Evolutionary conservation across 2,113 vertebrate species (phyloP).

Genomic region (Herpetotheres cachinnans): DNA sequence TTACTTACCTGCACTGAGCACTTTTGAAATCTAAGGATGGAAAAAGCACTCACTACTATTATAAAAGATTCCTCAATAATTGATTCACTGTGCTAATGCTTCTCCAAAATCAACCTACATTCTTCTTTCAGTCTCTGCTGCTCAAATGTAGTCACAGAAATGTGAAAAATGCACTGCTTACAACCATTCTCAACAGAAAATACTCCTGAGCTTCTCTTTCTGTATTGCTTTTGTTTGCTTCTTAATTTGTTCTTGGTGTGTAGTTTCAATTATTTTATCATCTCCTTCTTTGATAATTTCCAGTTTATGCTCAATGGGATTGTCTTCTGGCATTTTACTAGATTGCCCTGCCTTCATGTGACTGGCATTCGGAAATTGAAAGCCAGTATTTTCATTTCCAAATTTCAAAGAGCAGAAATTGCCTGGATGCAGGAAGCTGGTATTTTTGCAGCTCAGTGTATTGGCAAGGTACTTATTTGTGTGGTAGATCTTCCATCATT

Average conservation of each 20-base stretch:
- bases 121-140: background rate
- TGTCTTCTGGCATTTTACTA: background rate
- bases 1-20: background rate
- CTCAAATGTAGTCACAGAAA: background rate
- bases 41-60: background rate
- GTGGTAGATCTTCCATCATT: background rate
- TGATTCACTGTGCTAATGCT: background rate
- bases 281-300: background rate
- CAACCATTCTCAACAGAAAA: background rate
- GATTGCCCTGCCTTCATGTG: background rate
- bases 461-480: background rate
- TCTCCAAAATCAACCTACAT: background rate
- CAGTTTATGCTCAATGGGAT: background rate
- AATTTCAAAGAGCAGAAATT: background rate
- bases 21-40: background rate
- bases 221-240: background rate
- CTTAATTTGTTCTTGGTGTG: accelerated
- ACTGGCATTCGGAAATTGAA: background rate
- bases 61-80: conserved; percentile 15
- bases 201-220: background rate
- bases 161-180: background rate
- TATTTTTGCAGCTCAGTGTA: background rate
- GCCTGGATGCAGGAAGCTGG: background rate
- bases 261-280: background rate
- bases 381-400: background rate